Percentiles rank a stretch among this genome's conserved stretches.
Evolutionary conservation across 2,888 invertebrate genomes (phyloP).

Genomic region (Eledona agricola): DNA sequence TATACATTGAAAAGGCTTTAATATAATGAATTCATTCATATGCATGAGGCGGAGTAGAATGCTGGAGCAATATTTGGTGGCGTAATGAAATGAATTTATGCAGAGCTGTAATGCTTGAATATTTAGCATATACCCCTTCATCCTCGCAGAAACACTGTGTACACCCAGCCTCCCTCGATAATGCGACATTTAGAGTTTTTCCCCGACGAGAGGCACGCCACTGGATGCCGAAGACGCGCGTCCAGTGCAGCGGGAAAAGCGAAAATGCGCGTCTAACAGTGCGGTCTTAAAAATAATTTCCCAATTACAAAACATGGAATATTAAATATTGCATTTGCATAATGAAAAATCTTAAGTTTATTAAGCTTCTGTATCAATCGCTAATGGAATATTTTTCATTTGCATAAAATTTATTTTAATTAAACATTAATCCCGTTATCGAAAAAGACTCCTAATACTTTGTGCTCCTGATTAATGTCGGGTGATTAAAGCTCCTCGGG

Average conservation of each 20-base stretch:
- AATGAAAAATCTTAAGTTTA: constrained; percentile 50
- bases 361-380: constrained; percentile 52
- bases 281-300: constrained; percentile 51
- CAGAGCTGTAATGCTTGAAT: constrained; percentile 71
- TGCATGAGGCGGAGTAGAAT: constrained; percentile 67
- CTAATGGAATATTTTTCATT: constrained; percentile 51
- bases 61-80: constrained; percentile 71
- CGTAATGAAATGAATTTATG: constrained; percentile 73
- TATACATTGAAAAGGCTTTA: constrained; percentile 74
- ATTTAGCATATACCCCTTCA: constrained; percentile 73
- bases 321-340: constrained; percentile 52
- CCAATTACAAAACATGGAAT: constrained; percentile 55
- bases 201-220: no score
- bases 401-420: constrained; percentile 48
- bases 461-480: constrained; percentile 42
- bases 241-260: no score
- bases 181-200: constrained; percentile 48
- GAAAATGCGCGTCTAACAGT: constrained; percentile 29
- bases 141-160: constrained; percentile 65
- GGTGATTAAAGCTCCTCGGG: constrained; percentile 26
- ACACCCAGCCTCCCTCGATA: constrained; percentile 56
- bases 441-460: constrained; percentile 24
- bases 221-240: no score
- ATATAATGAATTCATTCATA: constrained; percentile 74
- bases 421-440: constrained; percentile 43